These are phyloP conservation scores for Ctenopoma multispine DNA, from an alignment of 2,797 vertebrate species.

Conservation along the genomic window DNA sequence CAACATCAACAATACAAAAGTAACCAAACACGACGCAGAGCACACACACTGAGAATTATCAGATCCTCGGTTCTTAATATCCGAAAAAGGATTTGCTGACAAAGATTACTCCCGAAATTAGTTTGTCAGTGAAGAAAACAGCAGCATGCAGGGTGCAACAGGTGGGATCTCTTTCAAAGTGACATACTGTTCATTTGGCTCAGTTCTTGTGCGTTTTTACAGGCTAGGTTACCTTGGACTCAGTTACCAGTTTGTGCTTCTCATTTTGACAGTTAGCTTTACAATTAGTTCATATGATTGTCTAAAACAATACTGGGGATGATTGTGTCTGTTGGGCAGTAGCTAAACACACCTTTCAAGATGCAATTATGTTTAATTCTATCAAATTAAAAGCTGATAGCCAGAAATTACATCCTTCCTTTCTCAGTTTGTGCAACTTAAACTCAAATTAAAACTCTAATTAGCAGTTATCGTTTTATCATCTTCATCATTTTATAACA, in stretches of 20 bases:
- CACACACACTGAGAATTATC: neutral
- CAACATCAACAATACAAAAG: neutral
- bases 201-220: neutral
- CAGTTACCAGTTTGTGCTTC: no score
- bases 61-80: neutral
- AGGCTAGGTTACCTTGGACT: no score
- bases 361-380: neutral
- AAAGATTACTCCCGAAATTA: neutral
- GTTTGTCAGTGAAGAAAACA: neutral
- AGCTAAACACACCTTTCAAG: no score
- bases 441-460: no score
- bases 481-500: no score
- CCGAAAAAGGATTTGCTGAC: neutral
- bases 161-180: slow-evolving; percentile 4
- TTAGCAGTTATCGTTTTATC: no score
- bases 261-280: no score
- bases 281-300: no score
- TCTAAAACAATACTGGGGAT: no score
- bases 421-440: neutral
- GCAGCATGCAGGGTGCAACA: neutral
- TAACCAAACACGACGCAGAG: neutral
- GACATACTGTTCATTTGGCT: neutral
- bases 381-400: neutral
- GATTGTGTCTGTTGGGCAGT: no score
- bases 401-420: neutral